These are phyloP conservation scores for Tetramorium bicarinatum DNA, from an alignment of 2,888 invertebrate genomes.

Conservation along the genomic window DNA sequence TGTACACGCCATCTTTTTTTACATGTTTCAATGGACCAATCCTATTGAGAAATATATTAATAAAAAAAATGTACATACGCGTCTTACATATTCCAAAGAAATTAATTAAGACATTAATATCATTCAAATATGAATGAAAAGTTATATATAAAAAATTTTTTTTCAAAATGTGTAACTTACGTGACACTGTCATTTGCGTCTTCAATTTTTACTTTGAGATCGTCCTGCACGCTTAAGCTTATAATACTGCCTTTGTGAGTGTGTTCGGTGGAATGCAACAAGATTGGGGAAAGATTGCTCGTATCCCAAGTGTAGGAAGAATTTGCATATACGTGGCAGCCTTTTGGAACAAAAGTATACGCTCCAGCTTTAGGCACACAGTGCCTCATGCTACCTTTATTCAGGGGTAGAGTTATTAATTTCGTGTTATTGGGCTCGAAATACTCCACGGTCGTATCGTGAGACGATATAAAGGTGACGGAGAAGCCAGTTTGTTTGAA, in stretches of 20 bases:
- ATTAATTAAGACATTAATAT: background rate
- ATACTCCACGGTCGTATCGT: constrained; percentile 88
- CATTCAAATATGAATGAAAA: background rate
- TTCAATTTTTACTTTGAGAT: constrained; percentile 86
- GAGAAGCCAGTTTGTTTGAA: constrained; percentile 94
- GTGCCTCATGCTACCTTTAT: constrained; percentile 90
- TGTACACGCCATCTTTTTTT: constrained; percentile 74
- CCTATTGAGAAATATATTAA: constrained; percentile 65
- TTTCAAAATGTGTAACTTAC: constrained; percentile 69
- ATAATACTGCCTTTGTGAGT: constrained; percentile 80
- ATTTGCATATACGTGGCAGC: constrained; percentile 93
- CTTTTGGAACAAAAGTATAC: constrained; percentile 91
- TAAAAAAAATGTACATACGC: constrained; percentile 20
- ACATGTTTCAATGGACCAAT: constrained; percentile 79
- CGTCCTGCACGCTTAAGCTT: constrained; percentile 81
- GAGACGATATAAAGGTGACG: constrained; percentile 91
- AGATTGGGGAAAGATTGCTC: constrained; percentile 82
- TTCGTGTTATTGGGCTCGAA: constrained; percentile 72
- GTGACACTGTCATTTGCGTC: constrained; percentile 75
- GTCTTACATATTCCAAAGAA: background rate
- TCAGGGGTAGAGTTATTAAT: constrained; percentile 85
- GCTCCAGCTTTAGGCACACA: constrained; percentile 91
- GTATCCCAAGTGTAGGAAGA: constrained; percentile 87
- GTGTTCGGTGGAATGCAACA: constrained; percentile 82
- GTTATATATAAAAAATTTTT: background rate